Conservation (phyloP, 2,797 vertebrate species). For the Myotis planiceps region DNA sequence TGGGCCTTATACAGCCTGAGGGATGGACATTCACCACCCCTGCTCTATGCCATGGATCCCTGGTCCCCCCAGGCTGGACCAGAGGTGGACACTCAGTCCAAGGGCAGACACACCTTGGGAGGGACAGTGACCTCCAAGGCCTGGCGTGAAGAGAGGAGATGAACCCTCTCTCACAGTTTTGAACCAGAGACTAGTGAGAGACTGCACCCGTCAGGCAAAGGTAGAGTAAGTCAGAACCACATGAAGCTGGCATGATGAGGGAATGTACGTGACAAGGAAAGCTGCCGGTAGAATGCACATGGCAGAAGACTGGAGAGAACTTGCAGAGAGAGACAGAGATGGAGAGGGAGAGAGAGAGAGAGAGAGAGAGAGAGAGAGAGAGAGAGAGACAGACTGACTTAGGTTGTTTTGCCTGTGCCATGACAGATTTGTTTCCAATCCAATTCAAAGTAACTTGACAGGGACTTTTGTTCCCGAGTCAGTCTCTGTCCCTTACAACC, state of each 20-base stretch:
- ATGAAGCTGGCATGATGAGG: fast-evolving
- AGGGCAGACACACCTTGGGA: background rate
- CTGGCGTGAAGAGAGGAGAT: background rate
- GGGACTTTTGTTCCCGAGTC: background rate
- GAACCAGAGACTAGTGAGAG: background rate
- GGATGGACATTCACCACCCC: no score
- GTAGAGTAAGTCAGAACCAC: background rate
- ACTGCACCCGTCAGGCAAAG: fast-evolving
- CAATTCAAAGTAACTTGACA: background rate
- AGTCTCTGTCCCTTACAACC: background rate
- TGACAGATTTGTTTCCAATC: background rate
- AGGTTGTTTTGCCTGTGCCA: no score
- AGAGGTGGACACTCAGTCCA: background rate
- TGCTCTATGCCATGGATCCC: background rate
- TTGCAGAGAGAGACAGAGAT: background rate
- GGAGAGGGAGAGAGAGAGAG: background rate
- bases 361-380: no score
- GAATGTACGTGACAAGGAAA: fast-evolving
- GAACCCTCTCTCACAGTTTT: background rate
- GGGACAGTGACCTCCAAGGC: background rate
- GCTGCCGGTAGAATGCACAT: no score
- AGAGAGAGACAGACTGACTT: background rate
- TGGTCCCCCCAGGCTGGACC: background rate
- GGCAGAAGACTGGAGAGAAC: no score
- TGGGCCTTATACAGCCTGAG: no score